Evolutionary conservation across 2,888 invertebrate genomes (phyloP), one percentile per base, ranked within the genome.

Genomic region (Drosophila setosimentum): DNA sequence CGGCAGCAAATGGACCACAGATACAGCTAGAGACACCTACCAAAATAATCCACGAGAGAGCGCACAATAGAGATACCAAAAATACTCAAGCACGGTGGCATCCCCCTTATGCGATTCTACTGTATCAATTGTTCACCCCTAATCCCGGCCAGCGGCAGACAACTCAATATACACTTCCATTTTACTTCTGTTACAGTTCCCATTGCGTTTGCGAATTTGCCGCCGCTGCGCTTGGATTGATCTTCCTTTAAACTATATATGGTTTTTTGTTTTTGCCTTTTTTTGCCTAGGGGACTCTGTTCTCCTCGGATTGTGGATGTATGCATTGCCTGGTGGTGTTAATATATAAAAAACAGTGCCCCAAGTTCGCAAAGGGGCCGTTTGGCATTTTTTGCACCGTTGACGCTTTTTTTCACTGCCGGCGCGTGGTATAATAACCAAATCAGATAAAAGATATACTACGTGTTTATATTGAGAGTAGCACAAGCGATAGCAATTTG

Each of bases 121-220:
- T 30, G 53, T 66, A 58, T 35, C 70, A 49, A 54, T 65, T 64
- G 69, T 72, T 60, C 69, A 68, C 55, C 74, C 72, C 69, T 91
- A 91, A 91, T 90, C 90, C 88, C 77, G 65, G 83, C 91, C 91
- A 90, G 91, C 85, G 91, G 91, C 33, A 69, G 76, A 82, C 71
- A 82, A 80, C 87, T 87, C 85, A 82, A 82, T 87, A 65, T 76
- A 68, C 64, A 68, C 64, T 72, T 65, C 69, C 53, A 66, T 21
- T 58, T 35, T 54, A 37, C 60, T 64, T 58, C 83, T 35, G 87
- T 57, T 83, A 79, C 83, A 81, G 76, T 86, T 83, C 63, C 84
- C 35, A 65, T 65, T 81, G 65, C 62, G 55, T 76, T 77, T 72
- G 79, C 79, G 72, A 79, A 72, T 78, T 69, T 78, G 61, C 73